phyloP scores from a whole-genome alignment of 2,797 vertebrate genomes.

The Peromyscus nudipes region DNA sequence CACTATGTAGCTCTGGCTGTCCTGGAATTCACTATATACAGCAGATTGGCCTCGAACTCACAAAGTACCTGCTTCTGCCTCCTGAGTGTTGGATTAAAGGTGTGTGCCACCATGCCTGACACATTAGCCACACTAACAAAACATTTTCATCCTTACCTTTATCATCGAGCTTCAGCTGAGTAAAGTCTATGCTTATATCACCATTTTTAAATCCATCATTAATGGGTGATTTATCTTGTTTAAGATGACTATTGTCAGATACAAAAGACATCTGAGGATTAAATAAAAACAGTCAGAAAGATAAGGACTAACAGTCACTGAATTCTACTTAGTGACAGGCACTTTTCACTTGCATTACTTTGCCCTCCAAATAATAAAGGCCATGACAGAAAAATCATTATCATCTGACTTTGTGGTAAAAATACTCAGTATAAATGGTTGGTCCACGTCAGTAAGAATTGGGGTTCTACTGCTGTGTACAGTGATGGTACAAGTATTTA shows the following conservation, averaged over 20 bases:
- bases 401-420: not conserved
- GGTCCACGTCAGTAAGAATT: not conserved
- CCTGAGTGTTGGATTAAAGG: not conserved
- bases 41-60: not conserved
- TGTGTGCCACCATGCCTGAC: not conserved
- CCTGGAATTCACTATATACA: not conserved
- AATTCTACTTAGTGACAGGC: not conserved
- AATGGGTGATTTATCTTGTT: not conserved
- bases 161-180: conserved; percentile 57
- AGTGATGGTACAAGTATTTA: not conserved
- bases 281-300: not conserved
- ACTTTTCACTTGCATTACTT: not conserved
- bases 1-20: not conserved
- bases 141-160: conserved; percentile 70
- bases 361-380: not conserved
- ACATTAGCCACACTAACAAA: not conserved
- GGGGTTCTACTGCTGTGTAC: not conserved
- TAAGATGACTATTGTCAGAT: not conserved
- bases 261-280: not conserved
- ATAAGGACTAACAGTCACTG: not conserved
- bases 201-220: not conserved
- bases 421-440: not conserved
- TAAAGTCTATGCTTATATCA: conserved; percentile 40
- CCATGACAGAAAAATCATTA: not conserved
- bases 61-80: not conserved